Percentiles rank a stretch among this genome's conserved stretches.
Conservation (phyloP, 2,797 vertebrate species). For the Micromesistius poutassou region DNA sequence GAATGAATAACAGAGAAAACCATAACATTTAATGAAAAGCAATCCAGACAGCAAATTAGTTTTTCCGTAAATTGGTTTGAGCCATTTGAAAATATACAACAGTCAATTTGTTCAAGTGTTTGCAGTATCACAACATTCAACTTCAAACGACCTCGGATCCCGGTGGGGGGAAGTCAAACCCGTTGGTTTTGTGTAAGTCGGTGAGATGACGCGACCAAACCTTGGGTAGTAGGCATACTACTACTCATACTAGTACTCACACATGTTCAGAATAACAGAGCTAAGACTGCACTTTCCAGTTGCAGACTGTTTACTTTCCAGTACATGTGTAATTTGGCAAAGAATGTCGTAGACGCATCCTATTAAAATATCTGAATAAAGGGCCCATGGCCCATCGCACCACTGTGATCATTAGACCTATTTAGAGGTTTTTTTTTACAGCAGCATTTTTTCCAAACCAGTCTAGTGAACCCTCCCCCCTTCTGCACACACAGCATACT, state of each 20-base stretch:
- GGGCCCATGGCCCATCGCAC: neutral
- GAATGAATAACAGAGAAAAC: neutral
- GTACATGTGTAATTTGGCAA: neutral
- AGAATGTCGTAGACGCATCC: neutral
- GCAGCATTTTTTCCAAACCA: neutral
- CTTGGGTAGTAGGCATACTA: neutral
- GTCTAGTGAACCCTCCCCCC: neutral
- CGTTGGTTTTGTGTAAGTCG: too few species aligned
- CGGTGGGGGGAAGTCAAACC: neutral
- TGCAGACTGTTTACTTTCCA: conserved; percentile 9
- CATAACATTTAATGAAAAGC: neutral
- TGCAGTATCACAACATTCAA: neutral
- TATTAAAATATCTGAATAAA: conserved; percentile 4
- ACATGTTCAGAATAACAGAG: neutral
- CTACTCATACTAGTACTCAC: neutral
- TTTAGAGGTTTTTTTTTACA: neutral
- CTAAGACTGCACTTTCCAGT: conserved; percentile 1
- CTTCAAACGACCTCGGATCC: neutral
- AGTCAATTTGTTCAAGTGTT: too few species aligned
- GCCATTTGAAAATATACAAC: too few species aligned
- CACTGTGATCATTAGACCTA: neutral
- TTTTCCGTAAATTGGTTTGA: too few species aligned
- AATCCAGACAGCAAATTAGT: neutral
- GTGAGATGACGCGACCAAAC: neutral
- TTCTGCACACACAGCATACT: neutral